A percentile compares a stretch with the other conserved stretches of the same genome.
phyloP scores from a whole-genome alignment of 2,797 vertebrate genomes.

The Babyrousa celebensis region DNA sequence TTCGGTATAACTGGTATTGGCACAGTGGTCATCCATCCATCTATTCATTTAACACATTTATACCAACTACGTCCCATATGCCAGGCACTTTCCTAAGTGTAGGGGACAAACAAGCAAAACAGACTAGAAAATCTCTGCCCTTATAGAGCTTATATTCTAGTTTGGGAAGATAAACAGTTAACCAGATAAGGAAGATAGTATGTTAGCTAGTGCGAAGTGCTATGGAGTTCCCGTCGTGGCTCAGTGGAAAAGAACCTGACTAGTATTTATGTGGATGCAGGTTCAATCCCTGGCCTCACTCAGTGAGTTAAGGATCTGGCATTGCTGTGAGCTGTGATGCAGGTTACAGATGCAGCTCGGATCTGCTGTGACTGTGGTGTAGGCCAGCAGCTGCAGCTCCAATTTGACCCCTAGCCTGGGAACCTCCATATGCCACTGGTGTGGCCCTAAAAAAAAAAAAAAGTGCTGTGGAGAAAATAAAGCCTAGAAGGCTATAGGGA shows the following conservation, averaged over 20 bases:
- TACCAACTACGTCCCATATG: background rate
- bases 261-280: too few species aligned
- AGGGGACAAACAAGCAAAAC: background rate
- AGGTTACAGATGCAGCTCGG: too few species aligned
- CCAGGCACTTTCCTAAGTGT: background rate
- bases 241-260: too few species aligned
- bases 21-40: background rate
- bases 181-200: background rate
- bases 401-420: too few species aligned
- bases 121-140: constrained; percentile 15
- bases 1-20: background rate
- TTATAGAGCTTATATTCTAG: background rate
- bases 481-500: background rate
- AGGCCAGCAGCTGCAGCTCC: too few species aligned
- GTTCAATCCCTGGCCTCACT: too few species aligned
- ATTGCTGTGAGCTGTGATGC: too few species aligned
- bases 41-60: background rate
- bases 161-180: background rate
- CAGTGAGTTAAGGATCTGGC: too few species aligned
- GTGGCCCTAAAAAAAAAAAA: too few species aligned
- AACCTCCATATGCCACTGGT: too few species aligned
- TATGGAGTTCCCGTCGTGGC: background rate
- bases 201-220: background rate
- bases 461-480: background rate
- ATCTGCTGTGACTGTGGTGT: too few species aligned